A percentile compares a stretch with the other conserved stretches of the same genome.
Conservation (phyloP, 2,888 invertebrate genomes). For the Sialis fuliginosa region DNA sequence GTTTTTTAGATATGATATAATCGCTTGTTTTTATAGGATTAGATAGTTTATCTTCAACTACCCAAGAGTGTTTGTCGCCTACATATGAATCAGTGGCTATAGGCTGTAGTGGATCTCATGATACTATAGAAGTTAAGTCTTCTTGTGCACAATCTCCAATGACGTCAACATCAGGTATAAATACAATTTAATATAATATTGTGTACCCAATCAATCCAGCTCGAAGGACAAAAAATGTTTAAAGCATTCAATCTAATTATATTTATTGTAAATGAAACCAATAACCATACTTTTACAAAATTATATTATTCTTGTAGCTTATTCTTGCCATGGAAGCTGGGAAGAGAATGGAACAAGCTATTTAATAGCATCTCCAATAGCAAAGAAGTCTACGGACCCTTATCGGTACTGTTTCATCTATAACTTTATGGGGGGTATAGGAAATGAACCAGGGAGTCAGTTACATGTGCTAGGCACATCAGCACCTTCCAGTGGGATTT, state of each 20-base stretch:
- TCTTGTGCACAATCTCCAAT: conserved; percentile 28
- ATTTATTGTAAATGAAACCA: too few relatives aligned
- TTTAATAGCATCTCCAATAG: conserved; percentile 45
- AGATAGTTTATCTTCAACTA: conserved; percentile 13
- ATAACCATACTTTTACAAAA: too few relatives aligned
- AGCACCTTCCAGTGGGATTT: neutral
- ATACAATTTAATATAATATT: neutral
- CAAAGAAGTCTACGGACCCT: conserved; percentile 30
- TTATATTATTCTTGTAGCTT: conserved; percentile 29
- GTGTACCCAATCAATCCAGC: too few relatives aligned
- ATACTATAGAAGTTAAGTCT: conserved; percentile 41
- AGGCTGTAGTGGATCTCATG: conserved; percentile 37
- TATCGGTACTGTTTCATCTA: conserved; percentile 45
- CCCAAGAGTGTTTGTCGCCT: conserved; percentile 29
- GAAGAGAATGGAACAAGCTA: conserved; percentile 41
- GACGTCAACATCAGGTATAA: neutral
- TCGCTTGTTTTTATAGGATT: conserved; percentile 14
- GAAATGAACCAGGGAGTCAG: neutral
- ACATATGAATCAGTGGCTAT: conserved; percentile 37
- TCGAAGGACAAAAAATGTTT: too few relatives aligned
- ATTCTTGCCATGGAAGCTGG: conserved; percentile 61
- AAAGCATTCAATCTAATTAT: too few relatives aligned
- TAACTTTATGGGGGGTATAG: conserved; percentile 21
- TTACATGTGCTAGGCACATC: conserved; percentile 1
- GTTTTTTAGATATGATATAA: too few relatives aligned